Percentiles rank a stretch among this genome's conserved stretches.
phyloP scores from a whole-genome alignment of 2,797 vertebrate species.

The Podarcis lilfordi region DNA sequence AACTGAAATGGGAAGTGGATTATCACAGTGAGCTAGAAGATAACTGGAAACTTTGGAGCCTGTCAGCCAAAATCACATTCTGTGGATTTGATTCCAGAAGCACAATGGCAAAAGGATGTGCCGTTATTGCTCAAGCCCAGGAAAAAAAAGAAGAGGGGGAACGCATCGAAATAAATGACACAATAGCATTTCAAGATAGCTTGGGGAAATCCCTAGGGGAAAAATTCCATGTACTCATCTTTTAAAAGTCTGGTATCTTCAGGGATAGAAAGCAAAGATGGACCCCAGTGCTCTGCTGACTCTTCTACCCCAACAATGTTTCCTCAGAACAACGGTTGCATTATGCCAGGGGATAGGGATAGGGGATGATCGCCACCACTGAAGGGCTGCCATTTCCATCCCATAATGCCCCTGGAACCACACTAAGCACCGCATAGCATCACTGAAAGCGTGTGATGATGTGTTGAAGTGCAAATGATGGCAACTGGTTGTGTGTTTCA shows the following conservation, averaged over 20 bases:
- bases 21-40: background rate
- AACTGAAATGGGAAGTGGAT: slow-evolving; percentile 10
- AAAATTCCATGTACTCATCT: background rate
- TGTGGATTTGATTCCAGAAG: background rate
- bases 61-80: slow-evolving; percentile 27
- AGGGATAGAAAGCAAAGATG: background rate
- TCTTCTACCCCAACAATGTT: no score
- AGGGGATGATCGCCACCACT: no score
- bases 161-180: background rate
- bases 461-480: background rate
- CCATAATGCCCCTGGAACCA: background rate
- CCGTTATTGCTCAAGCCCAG: background rate
- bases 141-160: background rate
- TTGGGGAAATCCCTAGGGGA: background rate
- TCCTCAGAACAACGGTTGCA: background rate
- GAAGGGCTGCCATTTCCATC: no score
- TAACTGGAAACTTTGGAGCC: slow-evolving; percentile 13
- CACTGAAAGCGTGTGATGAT: background rate
- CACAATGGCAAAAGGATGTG: background rate
- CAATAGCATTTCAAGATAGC: background rate
- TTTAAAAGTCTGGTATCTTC: background rate
- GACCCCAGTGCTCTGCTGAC: no score
- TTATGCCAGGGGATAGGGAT: background rate
- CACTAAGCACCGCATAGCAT: background rate
- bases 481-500: background rate